Evolutionary conservation across 1,140 invertebrate species (phyloP).

Genomic region (Microplitis mediator): DNA sequence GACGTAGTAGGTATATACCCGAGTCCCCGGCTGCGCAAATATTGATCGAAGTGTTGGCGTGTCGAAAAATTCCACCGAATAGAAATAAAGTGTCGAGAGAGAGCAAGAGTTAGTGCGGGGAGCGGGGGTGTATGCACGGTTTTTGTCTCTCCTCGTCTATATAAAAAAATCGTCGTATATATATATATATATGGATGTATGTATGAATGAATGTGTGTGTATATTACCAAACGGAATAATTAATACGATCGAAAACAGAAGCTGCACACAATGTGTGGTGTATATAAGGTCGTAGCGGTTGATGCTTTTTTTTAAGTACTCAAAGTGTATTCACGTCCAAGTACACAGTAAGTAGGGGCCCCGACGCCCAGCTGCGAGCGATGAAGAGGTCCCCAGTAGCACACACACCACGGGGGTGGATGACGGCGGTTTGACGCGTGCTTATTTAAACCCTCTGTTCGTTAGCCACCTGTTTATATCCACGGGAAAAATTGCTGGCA

Average conservation of each 20-base stretch:
- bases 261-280: too few relatives aligned
- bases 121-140: neutral
- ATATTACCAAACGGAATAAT: constrained; percentile 9
- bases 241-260: constrained; percentile 4
- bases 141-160: too few relatives aligned
- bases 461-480: constrained; percentile 33
- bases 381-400: constrained; percentile 12
- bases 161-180: too few relatives aligned
- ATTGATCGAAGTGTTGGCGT: constrained; percentile 56
- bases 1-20: constrained; percentile 43
- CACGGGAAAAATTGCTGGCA: neutral
- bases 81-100: constrained; percentile 22
- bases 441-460: constrained; percentile 25
- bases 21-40: constrained; percentile 56
- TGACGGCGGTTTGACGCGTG: constrained; percentile 27
- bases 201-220: too few relatives aligned
- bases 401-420: constrained; percentile 27
- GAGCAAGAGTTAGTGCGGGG: neutral
- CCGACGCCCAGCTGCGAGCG: constrained; percentile 36
- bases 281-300: neutral
- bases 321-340: neutral
- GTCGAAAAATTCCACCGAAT: constrained; percentile 57
- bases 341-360: neutral
- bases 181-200: neutral
- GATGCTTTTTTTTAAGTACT: neutral